Conservation (phyloP, 2,797 vertebrate genomes). For the Dallia pectoralis region DNA sequence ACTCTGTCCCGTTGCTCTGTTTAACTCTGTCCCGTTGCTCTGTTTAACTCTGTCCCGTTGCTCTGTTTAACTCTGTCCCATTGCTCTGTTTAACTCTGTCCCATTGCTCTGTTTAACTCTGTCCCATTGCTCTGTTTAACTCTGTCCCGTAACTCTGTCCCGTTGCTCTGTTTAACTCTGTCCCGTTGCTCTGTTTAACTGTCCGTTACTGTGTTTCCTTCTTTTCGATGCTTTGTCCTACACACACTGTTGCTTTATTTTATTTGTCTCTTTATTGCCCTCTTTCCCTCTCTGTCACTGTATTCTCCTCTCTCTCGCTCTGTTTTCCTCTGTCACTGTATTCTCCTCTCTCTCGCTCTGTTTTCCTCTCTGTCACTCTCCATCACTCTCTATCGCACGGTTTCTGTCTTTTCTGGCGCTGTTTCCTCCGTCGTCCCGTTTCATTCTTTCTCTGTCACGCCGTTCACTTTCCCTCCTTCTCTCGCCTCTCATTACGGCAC, state of each 20-base stretch:
- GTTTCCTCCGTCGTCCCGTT: not conserved
- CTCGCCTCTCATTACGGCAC: not conserved
- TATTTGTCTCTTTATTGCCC: no score
- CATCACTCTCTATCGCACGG: not conserved
- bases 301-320: constrained; percentile 1
- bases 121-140: constrained; percentile 20
- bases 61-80: no score
- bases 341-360: constrained; percentile 49
- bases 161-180: no score
- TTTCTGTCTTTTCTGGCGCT: not conserved
- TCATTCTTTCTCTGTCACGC: not conserved
- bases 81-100: no score
- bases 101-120: constrained; percentile 10
- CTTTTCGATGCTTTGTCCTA: no score
- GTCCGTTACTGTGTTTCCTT: not conserved
- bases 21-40: no score
- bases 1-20: not conserved
- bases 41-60: no score
- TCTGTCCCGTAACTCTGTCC: no score
- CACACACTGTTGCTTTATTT: no score
- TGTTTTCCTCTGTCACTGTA: constrained; percentile 7
- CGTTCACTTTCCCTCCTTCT: not conserved
- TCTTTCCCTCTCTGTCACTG: no score
- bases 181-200: constrained; percentile 12
- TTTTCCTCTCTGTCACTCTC: constrained; percentile 31